Evolutionary conservation across 2,888 invertebrate species (phyloP), one percentile per base, ranked within the genome.

Genomic region (Linnaemya vulpina): DNA sequence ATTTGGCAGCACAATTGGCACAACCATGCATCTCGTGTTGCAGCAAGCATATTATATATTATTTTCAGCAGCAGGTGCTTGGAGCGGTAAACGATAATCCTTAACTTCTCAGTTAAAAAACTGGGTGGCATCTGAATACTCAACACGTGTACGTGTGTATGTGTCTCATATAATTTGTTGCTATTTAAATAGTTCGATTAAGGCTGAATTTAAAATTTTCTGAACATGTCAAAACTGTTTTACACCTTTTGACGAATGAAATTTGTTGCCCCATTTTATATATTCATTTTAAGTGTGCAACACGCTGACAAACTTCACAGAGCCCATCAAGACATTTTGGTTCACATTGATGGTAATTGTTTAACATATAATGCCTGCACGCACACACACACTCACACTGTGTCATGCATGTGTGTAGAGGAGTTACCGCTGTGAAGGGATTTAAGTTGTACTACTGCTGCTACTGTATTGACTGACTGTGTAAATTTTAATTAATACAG

Each of bases 401-500:
- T 5, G 2, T 30, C 30, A 30, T 30, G n/a, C n/a, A n/a, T 55
- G 7, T 17, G 8, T 13, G n/a, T 71, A 38, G 71, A 76, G 58
- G 65, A 73, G 65, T 71, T 67, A 83, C 82, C 82, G 82, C 82
- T 83, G 82, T 77, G 82, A 83, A 73, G 82, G 76, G 82, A 65
- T 67, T 71, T 83, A 83, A 65, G 68, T 20, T 68, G 53, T 17
- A 49, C 68, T 68, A 60, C 22, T 11, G 82, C 82, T 83, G 82
- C 82, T 83, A 83, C 82, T 83, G 82, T 83, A 83, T 75, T 83
- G 82, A 76, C 82, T 77, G 77, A 83, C 76, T 77, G 82, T 83
- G 82, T 83, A 77, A 77, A 83, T 83, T 83, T 84, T 85, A 82
- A 85, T 85, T 85, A 78, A 85, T 85, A 78, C 78, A 58, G 74